Conservation (phyloP, 2,888 invertebrate genomes). For the Luffia ferchaultella region DNA sequence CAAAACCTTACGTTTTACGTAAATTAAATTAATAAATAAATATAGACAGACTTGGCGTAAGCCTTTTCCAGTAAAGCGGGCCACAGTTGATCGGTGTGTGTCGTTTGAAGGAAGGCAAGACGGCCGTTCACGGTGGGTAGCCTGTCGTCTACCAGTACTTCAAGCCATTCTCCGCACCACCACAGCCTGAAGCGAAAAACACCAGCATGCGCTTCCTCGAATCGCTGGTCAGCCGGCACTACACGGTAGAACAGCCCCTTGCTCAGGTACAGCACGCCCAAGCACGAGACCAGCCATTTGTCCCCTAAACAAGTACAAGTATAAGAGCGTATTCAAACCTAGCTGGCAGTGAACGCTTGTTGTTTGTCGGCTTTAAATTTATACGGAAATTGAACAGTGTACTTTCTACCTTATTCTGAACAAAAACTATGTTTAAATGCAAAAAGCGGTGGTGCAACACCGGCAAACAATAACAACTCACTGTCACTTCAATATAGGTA, state of each 20-base stretch:
- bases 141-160: constrained; percentile 85
- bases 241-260: constrained; percentile 91
- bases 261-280: constrained; percentile 84
- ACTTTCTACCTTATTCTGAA: too few relatives aligned
- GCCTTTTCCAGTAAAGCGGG: constrained; percentile 91
- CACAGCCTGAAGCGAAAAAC: constrained; percentile 89
- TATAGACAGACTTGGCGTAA: constrained; percentile 92
- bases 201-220: constrained; percentile 77
- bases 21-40: too few relatives aligned
- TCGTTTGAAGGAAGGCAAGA: constrained; percentile 85
- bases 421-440: too few relatives aligned
- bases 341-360: too few relatives aligned
- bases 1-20: too few relatives aligned
- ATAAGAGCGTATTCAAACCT: too few relatives aligned
- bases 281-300: constrained; percentile 88
- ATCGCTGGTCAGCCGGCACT: constrained; percentile 89
- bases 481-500: too few relatives aligned
- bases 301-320: constrained; percentile 81
- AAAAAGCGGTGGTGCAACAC: too few relatives aligned
- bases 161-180: constrained; percentile 95
- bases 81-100: constrained; percentile 85
- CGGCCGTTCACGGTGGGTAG: constrained; percentile 88
- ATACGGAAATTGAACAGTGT: too few relatives aligned
- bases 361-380: too few relatives aligned
- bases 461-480: too few relatives aligned